These are phyloP conservation scores for Sycophila texana DNA, from an alignment of 2,888 invertebrate genomes.

Conservation along the genomic window DNA sequence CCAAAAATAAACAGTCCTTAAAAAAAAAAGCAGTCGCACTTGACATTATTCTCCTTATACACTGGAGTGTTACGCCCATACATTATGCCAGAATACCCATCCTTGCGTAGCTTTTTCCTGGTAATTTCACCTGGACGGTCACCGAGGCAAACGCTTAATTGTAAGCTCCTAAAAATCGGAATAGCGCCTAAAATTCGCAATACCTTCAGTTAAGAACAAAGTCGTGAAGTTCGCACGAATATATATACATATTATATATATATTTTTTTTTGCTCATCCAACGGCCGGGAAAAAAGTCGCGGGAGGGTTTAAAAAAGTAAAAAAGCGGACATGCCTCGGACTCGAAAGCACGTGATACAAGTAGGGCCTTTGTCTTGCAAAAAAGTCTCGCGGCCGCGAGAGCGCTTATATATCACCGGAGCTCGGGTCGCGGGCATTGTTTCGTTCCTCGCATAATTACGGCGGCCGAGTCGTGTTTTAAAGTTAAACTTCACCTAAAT, in stretches of 20 bases:
- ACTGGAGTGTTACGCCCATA: constrained; percentile 15
- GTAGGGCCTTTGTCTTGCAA: constrained; percentile 70
- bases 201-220: constrained; percentile 30
- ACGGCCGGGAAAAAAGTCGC: neutral
- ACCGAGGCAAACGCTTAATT: constrained; percentile 38
- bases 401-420: constrained; percentile 66
- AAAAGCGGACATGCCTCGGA: neutral
- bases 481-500: constrained; percentile 74
- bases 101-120: constrained; percentile 31
- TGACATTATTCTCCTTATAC: constrained; percentile 19
- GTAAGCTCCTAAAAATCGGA: constrained; percentile 18
- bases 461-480: constrained; percentile 71
- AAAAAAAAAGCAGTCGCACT: constrained; percentile 2
- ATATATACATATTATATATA: neutral
- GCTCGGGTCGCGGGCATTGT: constrained; percentile 68
- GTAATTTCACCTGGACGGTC: constrained; percentile 13
- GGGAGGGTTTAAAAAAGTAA: neutral
- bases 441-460: constrained; percentile 73
- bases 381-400: constrained; percentile 65
- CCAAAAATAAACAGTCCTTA: constrained; percentile 13
- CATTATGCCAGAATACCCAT: constrained; percentile 12
- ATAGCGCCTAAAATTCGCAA: neutral
- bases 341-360: constrained; percentile 53
- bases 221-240: constrained; percentile 4
- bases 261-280: constrained; percentile 24